Percentiles rank a stretch among this genome's conserved stretches.
Conservation (phyloP, 2,888 invertebrate species). For the Cataglyphis cursor region DNA sequence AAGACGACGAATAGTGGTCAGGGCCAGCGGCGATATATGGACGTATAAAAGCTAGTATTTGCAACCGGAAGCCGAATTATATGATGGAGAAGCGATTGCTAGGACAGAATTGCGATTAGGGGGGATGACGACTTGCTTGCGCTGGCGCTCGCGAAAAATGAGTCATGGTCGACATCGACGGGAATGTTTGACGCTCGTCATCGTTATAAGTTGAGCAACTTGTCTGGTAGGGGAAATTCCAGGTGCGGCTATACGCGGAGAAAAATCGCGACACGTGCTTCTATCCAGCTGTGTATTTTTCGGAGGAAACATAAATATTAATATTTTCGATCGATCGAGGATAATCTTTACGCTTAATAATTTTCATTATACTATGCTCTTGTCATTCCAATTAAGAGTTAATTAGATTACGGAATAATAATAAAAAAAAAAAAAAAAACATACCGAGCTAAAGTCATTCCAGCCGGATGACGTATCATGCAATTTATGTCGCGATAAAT, state of each 20-base stretch:
- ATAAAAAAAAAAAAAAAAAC: neutral
- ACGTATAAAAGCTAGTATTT: neutral
- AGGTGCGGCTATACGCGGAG: conserved; percentile 56
- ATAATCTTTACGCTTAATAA: neutral
- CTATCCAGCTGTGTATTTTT: neutral
- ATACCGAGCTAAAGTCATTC: neutral
- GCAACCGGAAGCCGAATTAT: neutral
- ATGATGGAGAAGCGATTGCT: neutral
- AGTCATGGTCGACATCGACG: conserved; percentile 66
- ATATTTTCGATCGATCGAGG: neutral
- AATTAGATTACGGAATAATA: neutral
- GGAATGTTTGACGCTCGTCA: conserved; percentile 49
- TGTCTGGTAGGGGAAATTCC: conserved; percentile 67
- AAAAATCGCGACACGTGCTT: neutral
- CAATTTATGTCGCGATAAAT: neutral
- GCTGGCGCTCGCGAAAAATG: conserved; percentile 62
- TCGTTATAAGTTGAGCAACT: conserved; percentile 67
- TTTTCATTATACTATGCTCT: neutral
- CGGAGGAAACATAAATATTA: neutral
- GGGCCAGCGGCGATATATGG: neutral
- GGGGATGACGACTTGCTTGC: conserved; percentile 7
- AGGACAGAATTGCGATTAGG: neutral
- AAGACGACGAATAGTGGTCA: neutral
- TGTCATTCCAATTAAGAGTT: neutral
- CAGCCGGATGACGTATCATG: neutral